A percentile compares a stretch with the other conserved stretches of the same genome.
These are phyloP conservation scores for Petromus typicus DNA, from an alignment of 2,113 vertebrate species.

Conservation along the genomic window DNA sequence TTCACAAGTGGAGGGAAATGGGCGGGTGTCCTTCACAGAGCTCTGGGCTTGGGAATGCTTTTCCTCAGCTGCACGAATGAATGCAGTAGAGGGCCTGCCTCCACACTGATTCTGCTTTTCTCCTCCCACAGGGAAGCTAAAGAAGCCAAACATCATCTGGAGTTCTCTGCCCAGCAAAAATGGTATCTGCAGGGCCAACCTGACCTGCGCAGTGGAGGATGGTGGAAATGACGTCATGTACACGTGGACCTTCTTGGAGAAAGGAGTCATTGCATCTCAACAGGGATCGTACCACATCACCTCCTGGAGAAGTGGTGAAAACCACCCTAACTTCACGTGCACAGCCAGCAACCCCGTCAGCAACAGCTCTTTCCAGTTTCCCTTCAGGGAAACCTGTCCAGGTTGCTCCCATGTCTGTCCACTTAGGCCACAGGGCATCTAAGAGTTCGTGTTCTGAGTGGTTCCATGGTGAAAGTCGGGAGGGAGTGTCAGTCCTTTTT, in stretches of 20 bases:
- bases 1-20: not conserved
- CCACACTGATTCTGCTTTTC: not conserved
- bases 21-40: too few species aligned
- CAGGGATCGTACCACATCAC: not conserved
- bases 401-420: not conserved
- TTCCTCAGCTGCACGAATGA: not conserved
- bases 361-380: conserved; percentile 43
- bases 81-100: not conserved
- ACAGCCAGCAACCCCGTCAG: conserved; percentile 50
- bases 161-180: fast-evolving
- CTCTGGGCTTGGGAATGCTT: not conserved
- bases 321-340: not conserved
- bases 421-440: not conserved
- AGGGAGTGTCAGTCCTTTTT: not conserved
- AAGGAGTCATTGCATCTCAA: not conserved
- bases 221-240: not conserved
- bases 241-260: not conserved
- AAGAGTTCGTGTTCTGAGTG: not conserved
- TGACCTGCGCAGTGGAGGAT: conserved; percentile 35
- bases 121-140: conserved; percentile 2
- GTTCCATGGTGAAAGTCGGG: not conserved
- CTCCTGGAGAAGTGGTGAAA: not conserved
- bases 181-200: not conserved
- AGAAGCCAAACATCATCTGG: not conserved
- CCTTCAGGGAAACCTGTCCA: not conserved